Evolutionary conservation across 2,113 vertebrate species (phyloP).

Genomic region (Oreotrochilus melanogaster): DNA sequence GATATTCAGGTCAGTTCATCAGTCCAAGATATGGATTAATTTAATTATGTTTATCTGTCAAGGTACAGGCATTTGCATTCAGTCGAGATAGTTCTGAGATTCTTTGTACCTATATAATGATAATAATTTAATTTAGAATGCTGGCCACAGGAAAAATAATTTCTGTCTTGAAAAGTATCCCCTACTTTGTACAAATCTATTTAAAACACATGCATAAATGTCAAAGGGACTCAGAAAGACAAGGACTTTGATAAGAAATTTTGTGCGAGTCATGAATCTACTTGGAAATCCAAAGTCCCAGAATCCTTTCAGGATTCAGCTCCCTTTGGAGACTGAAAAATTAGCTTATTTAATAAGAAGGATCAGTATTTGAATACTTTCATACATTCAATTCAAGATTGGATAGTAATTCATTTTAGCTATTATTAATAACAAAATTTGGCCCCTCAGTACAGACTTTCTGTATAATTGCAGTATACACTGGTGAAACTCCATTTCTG

Average conservation of each 20-base stretch:
- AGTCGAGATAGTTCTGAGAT: neutral
- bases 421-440: neutral
- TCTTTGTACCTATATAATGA: neutral
- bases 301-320: neutral
- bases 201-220: neutral
- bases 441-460: accelerated
- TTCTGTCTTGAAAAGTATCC: neutral
- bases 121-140: neutral
- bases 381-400: neutral
- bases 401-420: neutral
- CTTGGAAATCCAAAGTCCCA: neutral
- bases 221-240: neutral
- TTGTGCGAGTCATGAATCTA: neutral
- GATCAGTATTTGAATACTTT: neutral
- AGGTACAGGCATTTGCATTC: neutral
- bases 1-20: neutral
- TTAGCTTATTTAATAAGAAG: neutral
- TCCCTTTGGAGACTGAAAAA: neutral
- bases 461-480: neutral
- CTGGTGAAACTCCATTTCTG: neutral
- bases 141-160: neutral
- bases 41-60: neutral
- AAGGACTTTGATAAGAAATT: neutral
- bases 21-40: neutral
- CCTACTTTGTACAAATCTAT: neutral